A percentile compares a stretch with the other conserved stretches of the same genome.
phyloP scores from a whole-genome alignment of 2,797 vertebrate species.

The Diplodus puntazzo region DNA sequence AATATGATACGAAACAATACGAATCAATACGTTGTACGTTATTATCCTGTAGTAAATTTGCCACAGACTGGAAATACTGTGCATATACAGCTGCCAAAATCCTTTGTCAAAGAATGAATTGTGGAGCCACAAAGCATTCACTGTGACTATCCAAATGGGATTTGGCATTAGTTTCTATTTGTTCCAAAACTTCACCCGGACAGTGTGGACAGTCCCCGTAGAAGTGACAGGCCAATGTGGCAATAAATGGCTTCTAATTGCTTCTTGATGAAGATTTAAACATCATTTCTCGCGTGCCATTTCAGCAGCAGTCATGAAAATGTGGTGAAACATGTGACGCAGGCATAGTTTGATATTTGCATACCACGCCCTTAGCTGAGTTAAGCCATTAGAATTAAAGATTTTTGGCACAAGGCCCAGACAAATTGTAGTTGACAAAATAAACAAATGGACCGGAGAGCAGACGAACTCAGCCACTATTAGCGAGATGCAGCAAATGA shows the following conservation, averaged over 20 bases:
- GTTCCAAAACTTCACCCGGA: background rate
- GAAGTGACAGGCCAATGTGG: no score
- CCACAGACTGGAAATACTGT: no score
- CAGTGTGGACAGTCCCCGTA: background rate
- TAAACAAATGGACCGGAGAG: conserved; percentile 20
- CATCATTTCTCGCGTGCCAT: background rate
- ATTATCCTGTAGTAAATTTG: no score
- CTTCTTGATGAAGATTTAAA: background rate
- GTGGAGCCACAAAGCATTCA: background rate
- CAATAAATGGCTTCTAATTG: background rate
- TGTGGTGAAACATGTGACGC: conserved; percentile 18
- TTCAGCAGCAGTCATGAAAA: conserved; percentile 7
- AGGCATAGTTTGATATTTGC: conserved; percentile 36
- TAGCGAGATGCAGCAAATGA: conserved; percentile 1
- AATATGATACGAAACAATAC: no score
- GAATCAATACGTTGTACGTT: no score
- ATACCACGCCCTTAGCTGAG: conserved; percentile 21
- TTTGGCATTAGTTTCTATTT: background rate
- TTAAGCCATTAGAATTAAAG: conserved; percentile 44
- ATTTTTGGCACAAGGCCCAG: conserved; percentile 43
- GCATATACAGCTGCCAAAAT: no score
- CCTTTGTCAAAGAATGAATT: background rate
- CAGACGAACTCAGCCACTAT: conserved; percentile 10
- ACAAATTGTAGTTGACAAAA: conserved; percentile 34
- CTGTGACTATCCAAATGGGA: background rate